Percentiles rank a stretch among this genome's conserved stretches.
These are phyloP conservation scores for Spodoptera littoralis DNA, from an alignment of 2,888 invertebrate genomes.

Conservation along the genomic window DNA sequence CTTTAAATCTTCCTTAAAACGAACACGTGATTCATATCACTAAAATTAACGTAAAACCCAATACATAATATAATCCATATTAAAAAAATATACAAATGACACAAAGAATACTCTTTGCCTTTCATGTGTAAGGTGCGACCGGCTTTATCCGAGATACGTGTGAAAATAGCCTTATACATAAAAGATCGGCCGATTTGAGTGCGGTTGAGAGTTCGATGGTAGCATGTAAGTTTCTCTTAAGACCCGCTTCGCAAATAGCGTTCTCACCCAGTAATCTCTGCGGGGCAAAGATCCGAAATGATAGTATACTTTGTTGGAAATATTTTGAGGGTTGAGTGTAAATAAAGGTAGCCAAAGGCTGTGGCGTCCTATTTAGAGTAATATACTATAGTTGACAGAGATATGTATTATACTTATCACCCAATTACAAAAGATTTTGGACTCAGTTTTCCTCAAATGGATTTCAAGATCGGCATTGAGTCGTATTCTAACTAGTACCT, in stretches of 20 bases:
- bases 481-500: no score
- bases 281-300: slow-evolving; percentile 40
- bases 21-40: no score
- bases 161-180: slow-evolving; percentile 60
- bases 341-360: slow-evolving; percentile 10
- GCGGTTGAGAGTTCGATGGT: slow-evolving; percentile 45
- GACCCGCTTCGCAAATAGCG: slow-evolving; percentile 36
- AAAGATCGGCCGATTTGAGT: slow-evolving; percentile 56
- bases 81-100: slow-evolving; percentile 8
- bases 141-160: slow-evolving; percentile 45
- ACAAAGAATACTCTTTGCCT: slow-evolving; percentile 19
- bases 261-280: slow-evolving; percentile 32
- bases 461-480: no score
- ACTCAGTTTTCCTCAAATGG: no score
- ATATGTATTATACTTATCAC: no score
- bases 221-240: slow-evolving; percentile 44
- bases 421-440: no score
- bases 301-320: slow-evolving; percentile 31
- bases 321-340: slow-evolving; percentile 14
- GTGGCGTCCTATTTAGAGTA: no score
- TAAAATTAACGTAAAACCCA: background rate
- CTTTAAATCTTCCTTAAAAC: no score
- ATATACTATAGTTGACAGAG: no score
- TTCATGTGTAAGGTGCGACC: slow-evolving; percentile 26
- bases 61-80: slow-evolving; percentile 1